Conservation (phyloP, 92 coral and sea anemone species). For the Chrysogorgia sp. region DNA sequence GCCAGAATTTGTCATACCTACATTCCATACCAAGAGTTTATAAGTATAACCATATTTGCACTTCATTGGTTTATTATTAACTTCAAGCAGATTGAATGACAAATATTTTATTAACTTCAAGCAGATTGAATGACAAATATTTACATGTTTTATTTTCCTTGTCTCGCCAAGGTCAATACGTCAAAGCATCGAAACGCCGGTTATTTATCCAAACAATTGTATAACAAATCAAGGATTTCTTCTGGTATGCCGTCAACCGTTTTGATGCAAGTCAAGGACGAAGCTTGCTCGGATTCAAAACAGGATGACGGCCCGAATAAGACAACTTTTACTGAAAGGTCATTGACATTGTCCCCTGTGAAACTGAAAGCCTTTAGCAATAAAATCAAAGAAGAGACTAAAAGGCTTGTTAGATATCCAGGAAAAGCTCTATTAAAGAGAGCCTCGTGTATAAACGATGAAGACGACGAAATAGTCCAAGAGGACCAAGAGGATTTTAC, state of each 20-base stretch:
- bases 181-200: no score
- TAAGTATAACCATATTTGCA: no score
- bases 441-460: background rate
- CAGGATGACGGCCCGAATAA: background rate
- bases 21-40: no score
- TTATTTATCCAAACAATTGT: no score
- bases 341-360: background rate
- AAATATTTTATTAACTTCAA: background rate
- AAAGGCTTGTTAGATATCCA: constrained; percentile 21
- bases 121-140: no score
- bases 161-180: no score
- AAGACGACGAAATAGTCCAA: background rate
- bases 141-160: no score
- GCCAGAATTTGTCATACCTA: no score
- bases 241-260: background rate
- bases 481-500: constrained; percentile 53
- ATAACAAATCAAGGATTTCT: background rate
- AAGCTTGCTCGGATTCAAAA: background rate
- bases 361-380: constrained; percentile 1
- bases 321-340: background rate
- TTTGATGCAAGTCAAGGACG: background rate
- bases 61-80: no score
- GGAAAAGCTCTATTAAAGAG: constrained; percentile 34
- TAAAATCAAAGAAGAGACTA: constrained; percentile 28
- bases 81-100: background rate